A percentile compares a stretch with the other conserved stretches of the same genome.
These are phyloP conservation scores for Agraylea sexmaculata DNA, from an alignment of 1,140 invertebrate genomes.

Conservation along the genomic window DNA sequence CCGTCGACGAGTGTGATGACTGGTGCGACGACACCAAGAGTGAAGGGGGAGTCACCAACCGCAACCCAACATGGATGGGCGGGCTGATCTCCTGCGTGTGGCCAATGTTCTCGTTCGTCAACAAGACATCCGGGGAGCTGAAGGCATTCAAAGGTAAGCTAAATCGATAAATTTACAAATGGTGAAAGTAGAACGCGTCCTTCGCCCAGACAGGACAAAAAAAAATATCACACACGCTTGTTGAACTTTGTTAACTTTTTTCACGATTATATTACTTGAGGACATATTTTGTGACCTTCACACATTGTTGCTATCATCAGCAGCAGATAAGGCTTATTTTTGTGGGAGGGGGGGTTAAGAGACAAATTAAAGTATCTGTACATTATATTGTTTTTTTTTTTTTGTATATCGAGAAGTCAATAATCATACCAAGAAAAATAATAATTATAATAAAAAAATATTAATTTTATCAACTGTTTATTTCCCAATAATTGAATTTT, in stretches of 20 bases:
- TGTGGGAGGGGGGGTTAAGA: too few species aligned
- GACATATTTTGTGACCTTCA: too few species aligned
- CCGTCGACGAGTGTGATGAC: too few species aligned
- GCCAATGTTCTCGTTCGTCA: conserved; percentile 74
- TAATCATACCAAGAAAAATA: conserved; percentile 26
- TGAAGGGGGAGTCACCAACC: too few species aligned
- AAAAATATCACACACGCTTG: too few species aligned
- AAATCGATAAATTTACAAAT: conserved; percentile 34
- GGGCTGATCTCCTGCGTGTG: conserved; percentile 76
- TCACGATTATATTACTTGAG: too few species aligned
- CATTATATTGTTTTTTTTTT: background rate
- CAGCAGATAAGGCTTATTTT: too few species aligned
- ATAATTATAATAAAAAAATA: conserved; percentile 1
- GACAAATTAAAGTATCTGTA: too few species aligned
- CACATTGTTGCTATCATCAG: too few species aligned
- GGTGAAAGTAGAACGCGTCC: conserved; percentile 16
- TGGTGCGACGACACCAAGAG: too few species aligned
- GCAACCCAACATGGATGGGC: conserved; percentile 73
- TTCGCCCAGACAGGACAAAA: too few species aligned
- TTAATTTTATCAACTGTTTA: conserved; percentile 1
- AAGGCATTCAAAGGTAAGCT: conserved; percentile 53
- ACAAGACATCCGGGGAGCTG: conserved; percentile 50
- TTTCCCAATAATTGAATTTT: conserved; percentile 1
- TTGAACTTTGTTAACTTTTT: too few species aligned
- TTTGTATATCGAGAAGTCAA: conserved; percentile 22